Percentiles rank a stretch among this genome's conserved stretches.
phyloP scores from a whole-genome alignment of 2,888 invertebrate genomes.

The Dasysyrphus tricinctus region DNA sequence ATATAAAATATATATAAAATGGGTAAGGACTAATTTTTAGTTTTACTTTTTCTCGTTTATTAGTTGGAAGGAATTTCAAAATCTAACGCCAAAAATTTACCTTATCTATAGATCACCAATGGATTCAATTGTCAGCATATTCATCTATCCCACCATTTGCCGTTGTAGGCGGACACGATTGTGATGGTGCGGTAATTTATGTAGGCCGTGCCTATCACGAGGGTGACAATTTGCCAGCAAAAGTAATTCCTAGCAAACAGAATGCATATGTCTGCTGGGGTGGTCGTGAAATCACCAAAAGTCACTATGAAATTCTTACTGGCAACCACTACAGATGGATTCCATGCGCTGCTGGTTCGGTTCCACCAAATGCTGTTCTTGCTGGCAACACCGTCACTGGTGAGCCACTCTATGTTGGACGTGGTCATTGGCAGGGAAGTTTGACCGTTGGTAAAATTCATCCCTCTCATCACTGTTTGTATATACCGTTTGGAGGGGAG shows the following conservation, averaged over 20 bases:
- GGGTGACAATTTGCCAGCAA: constrained; percentile 87
- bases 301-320: constrained; percentile 84
- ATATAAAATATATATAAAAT: background rate
- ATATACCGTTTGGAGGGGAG: constrained; percentile 84
- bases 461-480: constrained; percentile 84
- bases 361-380: constrained; percentile 81
- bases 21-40: background rate
- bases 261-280: constrained; percentile 81
- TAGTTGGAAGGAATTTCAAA: background rate
- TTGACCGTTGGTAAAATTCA: constrained; percentile 86
- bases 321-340: constrained; percentile 86
- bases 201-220: constrained; percentile 84
- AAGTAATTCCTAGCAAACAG: constrained; percentile 84
- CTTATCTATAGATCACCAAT: constrained; percentile 79
- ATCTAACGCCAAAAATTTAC: too few relatives aligned
- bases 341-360: constrained; percentile 82
- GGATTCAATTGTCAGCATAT: constrained; percentile 80
- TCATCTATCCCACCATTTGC: constrained; percentile 80
- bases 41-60: too few relatives aligned
- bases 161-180: constrained; percentile 82
- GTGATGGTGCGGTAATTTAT: constrained; percentile 82
- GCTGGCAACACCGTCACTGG: constrained; percentile 83
- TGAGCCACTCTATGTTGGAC: constrained; percentile 85
- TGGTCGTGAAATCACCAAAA: constrained; percentile 84
- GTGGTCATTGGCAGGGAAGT: constrained; percentile 85